Percentiles rank a stretch among this genome's conserved stretches.
phyloP scores from a whole-genome alignment of 2,888 invertebrate genomes.

The Sericinus montela region DNA sequence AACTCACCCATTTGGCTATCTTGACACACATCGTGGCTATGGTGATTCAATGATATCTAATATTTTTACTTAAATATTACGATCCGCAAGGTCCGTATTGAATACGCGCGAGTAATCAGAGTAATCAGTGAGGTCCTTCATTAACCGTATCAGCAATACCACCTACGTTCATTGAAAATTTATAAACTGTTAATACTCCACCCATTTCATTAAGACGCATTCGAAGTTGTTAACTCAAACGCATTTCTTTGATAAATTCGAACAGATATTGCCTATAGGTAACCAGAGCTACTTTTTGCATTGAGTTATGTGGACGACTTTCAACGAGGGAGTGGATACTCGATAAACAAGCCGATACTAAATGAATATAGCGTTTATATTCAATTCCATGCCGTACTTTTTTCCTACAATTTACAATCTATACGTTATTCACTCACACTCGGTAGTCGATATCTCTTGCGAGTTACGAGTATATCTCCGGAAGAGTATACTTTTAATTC shows the following conservation, averaged over 20 bases:
- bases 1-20: too few species aligned
- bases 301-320: conserved; percentile 38
- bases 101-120: too few species aligned
- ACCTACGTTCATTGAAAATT: neutral
- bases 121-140: too few species aligned
- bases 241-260: conserved; percentile 60
- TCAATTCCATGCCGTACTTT: conserved; percentile 8
- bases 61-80: too few species aligned
- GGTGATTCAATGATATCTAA: too few species aligned
- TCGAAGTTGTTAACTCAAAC: conserved; percentile 24
- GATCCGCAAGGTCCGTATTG: too few species aligned
- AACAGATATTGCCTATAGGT: conserved; percentile 47
- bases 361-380: conserved; percentile 19
- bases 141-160: too few species aligned
- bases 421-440: conserved; percentile 9
- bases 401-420: conserved; percentile 10
- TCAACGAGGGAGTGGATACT: conserved; percentile 37
- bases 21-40: too few species aligned
- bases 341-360: conserved; percentile 17
- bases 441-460: neutral
- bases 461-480: neutral
- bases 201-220: neutral
- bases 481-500: too few species aligned
- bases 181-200: neutral
- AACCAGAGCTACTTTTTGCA: conserved; percentile 56